Conservation (phyloP, 2,113 vertebrate species). For the Laticauda laticaudata region DNA sequence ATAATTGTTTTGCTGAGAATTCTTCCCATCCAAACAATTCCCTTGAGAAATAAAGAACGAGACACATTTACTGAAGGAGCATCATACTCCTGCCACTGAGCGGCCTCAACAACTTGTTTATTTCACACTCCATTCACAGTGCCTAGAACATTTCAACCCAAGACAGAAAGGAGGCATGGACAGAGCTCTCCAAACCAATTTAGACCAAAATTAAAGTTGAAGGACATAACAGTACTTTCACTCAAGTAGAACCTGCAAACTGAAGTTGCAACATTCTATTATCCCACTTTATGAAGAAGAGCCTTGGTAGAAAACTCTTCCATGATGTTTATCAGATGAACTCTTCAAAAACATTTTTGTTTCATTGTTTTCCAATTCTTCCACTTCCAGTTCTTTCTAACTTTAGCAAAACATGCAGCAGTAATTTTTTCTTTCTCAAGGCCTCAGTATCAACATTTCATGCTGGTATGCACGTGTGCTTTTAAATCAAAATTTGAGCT, state of each 20-base stretch:
- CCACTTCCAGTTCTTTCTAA: background rate
- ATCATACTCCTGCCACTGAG: background rate
- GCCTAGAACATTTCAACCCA: conserved; percentile 8
- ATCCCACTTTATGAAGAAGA: background rate
- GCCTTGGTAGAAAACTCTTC: background rate
- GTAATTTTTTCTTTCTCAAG: background rate
- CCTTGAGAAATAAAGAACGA: background rate
- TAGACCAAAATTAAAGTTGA: background rate
- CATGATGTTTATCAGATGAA: background rate
- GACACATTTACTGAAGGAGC: background rate
- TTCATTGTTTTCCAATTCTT: background rate
- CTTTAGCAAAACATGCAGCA: background rate
- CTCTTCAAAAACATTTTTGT: background rate
- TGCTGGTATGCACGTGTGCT: too few relatives aligned
- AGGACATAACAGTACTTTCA: background rate
- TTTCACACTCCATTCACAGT: conserved; percentile 22
- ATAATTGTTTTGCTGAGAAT: background rate
- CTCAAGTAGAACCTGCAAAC: background rate
- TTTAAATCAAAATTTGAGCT: too few relatives aligned
- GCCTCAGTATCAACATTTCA: background rate
- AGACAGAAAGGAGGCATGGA: conserved; percentile 4
- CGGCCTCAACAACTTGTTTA: conserved; percentile 2
- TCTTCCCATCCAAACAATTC: background rate
- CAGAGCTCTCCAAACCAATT: background rate
- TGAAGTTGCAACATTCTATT: background rate